phyloP scores from a whole-genome alignment of 2,113 vertebrate genomes.

The Origma solitaria region DNA sequence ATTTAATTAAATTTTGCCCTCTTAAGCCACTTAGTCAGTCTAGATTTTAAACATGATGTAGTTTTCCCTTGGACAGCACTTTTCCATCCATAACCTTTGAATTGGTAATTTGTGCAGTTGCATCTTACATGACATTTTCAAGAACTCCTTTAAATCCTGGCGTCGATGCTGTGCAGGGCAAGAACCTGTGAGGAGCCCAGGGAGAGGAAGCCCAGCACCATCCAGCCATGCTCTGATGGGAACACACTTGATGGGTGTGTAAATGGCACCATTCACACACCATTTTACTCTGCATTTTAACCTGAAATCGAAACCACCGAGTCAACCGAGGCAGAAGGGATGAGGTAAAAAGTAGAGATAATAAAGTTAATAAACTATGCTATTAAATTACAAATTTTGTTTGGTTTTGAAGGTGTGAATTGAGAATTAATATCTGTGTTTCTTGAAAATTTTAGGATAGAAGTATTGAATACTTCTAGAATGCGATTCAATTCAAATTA shows the following conservation, averaged over 20 bases:
- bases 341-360: background rate
- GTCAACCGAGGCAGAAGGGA: background rate
- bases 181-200: background rate
- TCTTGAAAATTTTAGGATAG: background rate
- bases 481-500: background rate
- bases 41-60: slow-evolving; percentile 39
- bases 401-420: background rate
- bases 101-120: background rate
- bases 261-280: rapidly evolving
- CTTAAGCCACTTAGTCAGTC: slow-evolving; percentile 64
- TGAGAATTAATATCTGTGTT: background rate
- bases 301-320: rapidly evolving
- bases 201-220: background rate
- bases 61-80: slow-evolving; percentile 16
- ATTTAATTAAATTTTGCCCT: slow-evolving; percentile 68
- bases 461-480: background rate
- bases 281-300: rapidly evolving
- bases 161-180: background rate
- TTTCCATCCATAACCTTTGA: slow-evolving; percentile 23
- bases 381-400: background rate
- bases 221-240: background rate
- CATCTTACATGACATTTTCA: background rate
- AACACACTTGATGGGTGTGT: too few species aligned
- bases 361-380: background rate
- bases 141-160: background rate